Evolutionary conservation across 2,888 invertebrate genomes (phyloP), one percentile per base, ranked within the genome.

Genomic region (Campoletis raptor): DNA sequence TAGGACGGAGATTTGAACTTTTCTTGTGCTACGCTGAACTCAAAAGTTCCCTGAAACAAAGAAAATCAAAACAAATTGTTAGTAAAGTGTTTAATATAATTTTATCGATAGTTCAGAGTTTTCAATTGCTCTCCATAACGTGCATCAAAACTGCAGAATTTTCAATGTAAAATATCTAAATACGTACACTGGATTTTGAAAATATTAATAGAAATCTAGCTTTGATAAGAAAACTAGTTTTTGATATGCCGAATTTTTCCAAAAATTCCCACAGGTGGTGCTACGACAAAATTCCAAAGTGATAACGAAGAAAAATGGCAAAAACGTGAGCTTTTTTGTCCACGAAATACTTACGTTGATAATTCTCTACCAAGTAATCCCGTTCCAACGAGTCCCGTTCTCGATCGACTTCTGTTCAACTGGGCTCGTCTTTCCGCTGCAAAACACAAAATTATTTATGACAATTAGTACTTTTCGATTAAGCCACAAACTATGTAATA

Each of bases 361-460:
- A 97, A 95, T 94, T 97, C 97, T 92, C 97, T 94, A 85, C 96
- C 95, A 18, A 96, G 95, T 89, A 97, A 94, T 74, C 96, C 95
- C 87, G 94, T 92, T 18, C 96, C 96, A 45, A 96, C 96, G 79
- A 98, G 95, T 37, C 98, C 97, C 57, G 97, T 97, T 89, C 98
- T 95, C 42, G 98, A 98, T 90, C 98, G 95, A 89, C 98, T 98
- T 90, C 98, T 95, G 91, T 98, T 98, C 89, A 99, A 95, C 94
- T 98, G 98, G 21, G 98, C 98, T 94, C 98, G 95, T 93, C 98
- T 95, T 95, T 99, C 98, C 94, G 98, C 98, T 98, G 95, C 36
- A 81, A 81, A 85, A 77, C 30, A 81, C 52, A 77, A 40, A 80
- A 80, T 66, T 57, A 18, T 76, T 79, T 73, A 76, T 52, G 69